phyloP scores from a whole-genome alignment of 2,113 vertebrate species.

The Trogon melanurus region DNA sequence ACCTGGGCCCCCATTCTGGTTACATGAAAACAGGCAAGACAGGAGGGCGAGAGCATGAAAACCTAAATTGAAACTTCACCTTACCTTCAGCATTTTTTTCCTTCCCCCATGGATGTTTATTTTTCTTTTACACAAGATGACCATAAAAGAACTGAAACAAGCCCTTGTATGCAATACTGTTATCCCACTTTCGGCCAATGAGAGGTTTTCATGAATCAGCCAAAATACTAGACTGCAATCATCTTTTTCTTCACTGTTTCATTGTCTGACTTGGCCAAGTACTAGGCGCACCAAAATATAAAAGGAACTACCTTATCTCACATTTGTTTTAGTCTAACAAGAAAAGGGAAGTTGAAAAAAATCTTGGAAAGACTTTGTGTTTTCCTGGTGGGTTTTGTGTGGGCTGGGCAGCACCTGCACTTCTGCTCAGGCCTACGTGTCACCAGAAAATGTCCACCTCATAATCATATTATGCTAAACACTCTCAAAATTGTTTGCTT shows the following conservation, averaged over 20 bases:
- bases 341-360: background rate
- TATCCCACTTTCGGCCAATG: background rate
- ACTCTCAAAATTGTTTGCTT: background rate
- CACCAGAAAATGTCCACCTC: background rate
- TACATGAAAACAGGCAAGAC: background rate
- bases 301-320: background rate
- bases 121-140: background rate
- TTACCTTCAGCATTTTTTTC: background rate
- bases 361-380: background rate
- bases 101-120: background rate
- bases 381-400: background rate
- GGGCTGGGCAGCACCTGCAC: background rate
- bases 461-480: background rate
- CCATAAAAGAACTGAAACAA: background rate
- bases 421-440: background rate
- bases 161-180: background rate
- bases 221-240: background rate
- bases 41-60: background rate
- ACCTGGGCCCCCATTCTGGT: background rate
- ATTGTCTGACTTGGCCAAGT: background rate
- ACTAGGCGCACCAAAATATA: background rate
- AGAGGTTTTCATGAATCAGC: background rate
- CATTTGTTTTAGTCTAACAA: background rate
- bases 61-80: background rate
- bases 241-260: background rate